These are phyloP conservation scores for Halictus quadricinctus DNA, from an alignment of 2,888 invertebrate species.

Conservation along the genomic window DNA sequence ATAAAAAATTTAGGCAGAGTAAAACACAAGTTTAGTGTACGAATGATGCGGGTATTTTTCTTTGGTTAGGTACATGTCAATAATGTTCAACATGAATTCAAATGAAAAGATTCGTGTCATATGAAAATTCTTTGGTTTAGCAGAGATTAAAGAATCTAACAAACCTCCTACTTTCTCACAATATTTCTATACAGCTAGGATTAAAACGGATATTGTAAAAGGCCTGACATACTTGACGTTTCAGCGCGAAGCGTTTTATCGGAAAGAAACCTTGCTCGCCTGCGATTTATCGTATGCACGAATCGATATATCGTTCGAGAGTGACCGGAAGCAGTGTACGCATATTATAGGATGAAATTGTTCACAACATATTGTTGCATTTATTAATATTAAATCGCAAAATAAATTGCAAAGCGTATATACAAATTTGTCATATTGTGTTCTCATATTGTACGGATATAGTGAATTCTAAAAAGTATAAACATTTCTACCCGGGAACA, in stretches of 20 bases:
- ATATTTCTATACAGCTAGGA: conserved; percentile 58
- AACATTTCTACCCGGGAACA: background rate
- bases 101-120: conserved; percentile 39
- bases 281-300: conserved; percentile 24
- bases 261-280: conserved; percentile 50
- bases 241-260: conserved; percentile 23
- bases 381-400: background rate
- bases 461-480: background rate
- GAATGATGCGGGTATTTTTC: conserved; percentile 17
- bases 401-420: background rate
- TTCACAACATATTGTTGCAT: conserved; percentile 8
- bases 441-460: background rate
- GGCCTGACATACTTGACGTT: conserved; percentile 59
- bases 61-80: conserved; percentile 27
- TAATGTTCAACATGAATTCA: conserved; percentile 9
- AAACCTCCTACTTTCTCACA: conserved; percentile 61
- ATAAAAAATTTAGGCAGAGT: background rate
- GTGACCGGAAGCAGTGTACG: conserved; percentile 40
- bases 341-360: background rate
- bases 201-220: conserved; percentile 68
- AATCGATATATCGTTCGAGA: conserved; percentile 58
- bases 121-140: conserved; percentile 20
- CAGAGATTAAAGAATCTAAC: conserved; percentile 47
- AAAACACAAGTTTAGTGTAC: background rate
- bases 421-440: background rate